phyloP scores from a whole-genome alignment of 2,888 invertebrate genomes.

The Cryptocheilus praepositus region DNA sequence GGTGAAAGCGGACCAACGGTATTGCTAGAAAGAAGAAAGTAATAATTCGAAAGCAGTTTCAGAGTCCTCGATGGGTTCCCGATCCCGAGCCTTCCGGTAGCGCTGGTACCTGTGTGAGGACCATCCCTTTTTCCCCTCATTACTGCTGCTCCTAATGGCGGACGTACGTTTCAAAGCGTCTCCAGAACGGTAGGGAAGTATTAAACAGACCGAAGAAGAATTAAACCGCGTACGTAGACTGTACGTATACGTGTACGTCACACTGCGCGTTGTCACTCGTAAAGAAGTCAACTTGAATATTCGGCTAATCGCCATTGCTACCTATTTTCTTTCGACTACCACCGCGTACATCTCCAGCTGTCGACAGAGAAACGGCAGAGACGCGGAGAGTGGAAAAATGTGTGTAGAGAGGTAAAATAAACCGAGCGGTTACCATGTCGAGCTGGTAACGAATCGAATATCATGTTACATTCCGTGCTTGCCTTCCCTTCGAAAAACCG shows the following conservation, averaged over 20 bases:
- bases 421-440: too few relatives aligned
- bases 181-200: too few relatives aligned
- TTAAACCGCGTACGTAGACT: too few relatives aligned
- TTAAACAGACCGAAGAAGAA: too few relatives aligned
- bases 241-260: too few relatives aligned
- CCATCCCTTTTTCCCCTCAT: slow-evolving; percentile 1
- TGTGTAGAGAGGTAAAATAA: too few relatives aligned
- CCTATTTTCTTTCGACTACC: too few relatives aligned
- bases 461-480: neutral
- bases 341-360: neutral
- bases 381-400: neutral
- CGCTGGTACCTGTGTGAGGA: neutral
- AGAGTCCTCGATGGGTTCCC: slow-evolving; percentile 18
- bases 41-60: slow-evolving; percentile 32
- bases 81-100: slow-evolving; percentile 18
- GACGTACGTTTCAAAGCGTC: slow-evolving; percentile 2
- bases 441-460: neutral
- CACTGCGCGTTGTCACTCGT: too few relatives aligned
- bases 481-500: neutral
- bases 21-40: slow-evolving; percentile 15
- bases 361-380: neutral
- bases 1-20: slow-evolving; percentile 13
- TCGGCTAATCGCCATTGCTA: neutral
- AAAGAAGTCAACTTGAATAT: too few relatives aligned
- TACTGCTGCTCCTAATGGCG: neutral